Base-by-base conservation (phyloP, 2,797 vertebrate genomes). In the Propithecus deckenii region DNA sequence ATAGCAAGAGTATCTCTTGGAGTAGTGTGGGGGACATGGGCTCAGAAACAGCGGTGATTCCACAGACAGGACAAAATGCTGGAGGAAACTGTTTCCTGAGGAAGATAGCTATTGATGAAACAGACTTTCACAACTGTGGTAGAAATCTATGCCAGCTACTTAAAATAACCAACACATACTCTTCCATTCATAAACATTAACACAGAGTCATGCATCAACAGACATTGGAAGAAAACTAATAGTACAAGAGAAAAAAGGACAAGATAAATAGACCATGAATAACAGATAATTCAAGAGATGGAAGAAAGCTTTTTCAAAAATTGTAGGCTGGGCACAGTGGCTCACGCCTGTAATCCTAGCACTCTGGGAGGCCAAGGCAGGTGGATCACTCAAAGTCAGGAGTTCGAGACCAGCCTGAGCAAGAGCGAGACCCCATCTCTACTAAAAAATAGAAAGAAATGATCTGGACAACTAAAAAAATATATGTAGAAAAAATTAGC, bases 211-310 rank as follows among this genome's bases (percentile, higher is more conserved):
- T 2, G 6, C 4, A n/a, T 63, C 52, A 69, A 50, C 25, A 89
- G 65, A 50, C 46, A 95, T 38, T 59, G 87, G 69, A 88, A 95
- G 46, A 67, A 92, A 95, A 96, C 65, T 61, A 89, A 43, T 10
- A 57, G 38, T 1, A 32, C 71, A 57, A 81, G n/a, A 79, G 38
- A 48, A 78, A 81, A 93, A 89, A 89, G 11, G 52, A 12, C 28
- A 86, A 79, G 46, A 92, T 25, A 80, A 86, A 75, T 38, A 79
- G 41, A 81, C 30, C 2, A 48, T 32, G 22, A 32, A n/a, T 57
- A 83, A 85, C 3, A 67, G 50, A 18, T 32, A 67, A 61, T 67
- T 52, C 1, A 59, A 92, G 32, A 93, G 32, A 80, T n/a, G 65
- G n/a, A 67, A 48, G 41, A 72, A 75, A 50, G 4, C 4, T 43